Percentiles rank a stretch among this genome's conserved stretches.
Conservation (phyloP, 2,113 vertebrate species). For the Dipodomys ordii region DNA sequence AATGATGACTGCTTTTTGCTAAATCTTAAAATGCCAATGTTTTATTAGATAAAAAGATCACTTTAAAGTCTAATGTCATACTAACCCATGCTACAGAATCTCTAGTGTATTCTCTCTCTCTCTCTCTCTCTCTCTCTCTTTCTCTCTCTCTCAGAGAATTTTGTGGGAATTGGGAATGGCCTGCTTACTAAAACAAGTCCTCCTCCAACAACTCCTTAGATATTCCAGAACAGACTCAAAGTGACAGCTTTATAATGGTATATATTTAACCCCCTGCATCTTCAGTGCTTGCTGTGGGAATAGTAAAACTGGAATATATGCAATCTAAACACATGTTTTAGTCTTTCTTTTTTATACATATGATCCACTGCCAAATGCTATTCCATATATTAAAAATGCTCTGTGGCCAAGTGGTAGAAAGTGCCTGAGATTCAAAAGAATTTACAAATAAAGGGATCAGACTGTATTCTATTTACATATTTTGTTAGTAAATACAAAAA, state of each 20-base stretch:
- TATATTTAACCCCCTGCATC: conserved; percentile 22
- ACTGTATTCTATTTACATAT: not conserved
- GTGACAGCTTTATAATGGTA: conserved; percentile 40
- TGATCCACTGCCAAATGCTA: not conserved
- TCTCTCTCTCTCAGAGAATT: not conserved
- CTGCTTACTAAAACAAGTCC: not conserved
- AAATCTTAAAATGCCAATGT: not conserved
- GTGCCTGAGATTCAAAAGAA: not conserved
- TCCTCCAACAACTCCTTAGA: conserved; percentile 27
- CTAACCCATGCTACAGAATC: not conserved
- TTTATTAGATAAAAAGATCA: not conserved
- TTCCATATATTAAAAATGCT: not conserved
- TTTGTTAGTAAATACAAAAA: not conserved
- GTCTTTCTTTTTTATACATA: not conserved
- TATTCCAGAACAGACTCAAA: conserved; percentile 31
- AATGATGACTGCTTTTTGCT: not conserved
- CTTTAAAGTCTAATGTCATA: not conserved
- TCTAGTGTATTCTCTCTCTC: too few relatives aligned
- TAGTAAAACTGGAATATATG: conserved; percentile 6
- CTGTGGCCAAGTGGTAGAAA: not conserved
- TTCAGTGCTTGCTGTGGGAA: not conserved
- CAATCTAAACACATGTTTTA: not conserved
- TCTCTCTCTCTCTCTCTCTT: too few relatives aligned
- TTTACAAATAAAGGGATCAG: not conserved
- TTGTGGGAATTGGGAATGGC: not conserved